phyloP scores from a whole-genome alignment of 2,797 vertebrate genomes.

The Falco rusticolus region DNA sequence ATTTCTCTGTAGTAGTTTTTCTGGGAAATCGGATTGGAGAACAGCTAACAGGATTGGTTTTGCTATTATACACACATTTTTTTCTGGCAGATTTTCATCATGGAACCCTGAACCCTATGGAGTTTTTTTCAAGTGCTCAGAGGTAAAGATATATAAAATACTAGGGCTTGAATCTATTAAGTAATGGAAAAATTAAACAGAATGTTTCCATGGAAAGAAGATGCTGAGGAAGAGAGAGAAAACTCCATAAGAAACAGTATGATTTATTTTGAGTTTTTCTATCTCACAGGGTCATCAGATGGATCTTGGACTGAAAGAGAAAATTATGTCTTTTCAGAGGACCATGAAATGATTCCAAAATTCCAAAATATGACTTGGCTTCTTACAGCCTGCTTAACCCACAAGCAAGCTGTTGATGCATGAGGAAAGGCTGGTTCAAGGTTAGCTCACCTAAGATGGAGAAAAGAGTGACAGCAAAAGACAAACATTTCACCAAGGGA shows the following conservation, averaged over 20 bases:
- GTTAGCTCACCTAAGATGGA: neutral
- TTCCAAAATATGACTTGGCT: neutral
- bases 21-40: neutral
- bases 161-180: neutral
- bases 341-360: neutral
- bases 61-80: neutral
- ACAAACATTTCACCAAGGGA: neutral
- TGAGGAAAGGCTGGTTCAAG: neutral
- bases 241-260: rapidly evolving
- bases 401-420: neutral
- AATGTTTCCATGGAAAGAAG: neutral
- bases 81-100: neutral
- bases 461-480: neutral
- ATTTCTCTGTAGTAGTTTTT: neutral
- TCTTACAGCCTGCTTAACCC: neutral
- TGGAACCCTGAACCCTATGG: neutral
- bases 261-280: neutral
- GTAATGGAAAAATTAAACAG: neutral
- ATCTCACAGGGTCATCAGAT: neutral
- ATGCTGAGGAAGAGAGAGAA: neutral
- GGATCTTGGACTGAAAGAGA: neutral
- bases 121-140: neutral
- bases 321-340: neutral
- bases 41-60: neutral
- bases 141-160: neutral